phyloP scores from a whole-genome alignment of 2,113 vertebrate species.

The Pavo muticus region DNA sequence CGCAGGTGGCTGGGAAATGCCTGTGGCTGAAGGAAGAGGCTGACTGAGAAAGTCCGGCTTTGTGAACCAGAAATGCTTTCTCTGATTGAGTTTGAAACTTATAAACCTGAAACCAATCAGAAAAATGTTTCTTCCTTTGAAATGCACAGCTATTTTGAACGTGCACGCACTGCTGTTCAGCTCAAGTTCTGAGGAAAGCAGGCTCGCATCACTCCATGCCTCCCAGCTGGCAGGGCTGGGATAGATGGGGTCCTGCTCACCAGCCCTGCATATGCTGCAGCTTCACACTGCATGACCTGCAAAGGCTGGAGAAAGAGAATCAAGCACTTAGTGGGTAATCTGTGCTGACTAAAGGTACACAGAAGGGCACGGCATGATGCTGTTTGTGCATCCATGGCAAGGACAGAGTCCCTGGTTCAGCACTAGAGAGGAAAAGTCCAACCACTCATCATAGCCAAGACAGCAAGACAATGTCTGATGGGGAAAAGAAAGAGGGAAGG shows the following conservation, averaged over 20 bases:
- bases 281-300: neutral
- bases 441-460: neutral
- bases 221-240: neutral
- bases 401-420: neutral
- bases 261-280: neutral
- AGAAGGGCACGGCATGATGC: neutral
- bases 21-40: neutral
- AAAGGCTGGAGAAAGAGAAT: neutral
- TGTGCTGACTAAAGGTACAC: neutral
- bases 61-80: neutral
- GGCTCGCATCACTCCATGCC: fast-evolving
- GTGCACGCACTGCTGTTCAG: neutral
- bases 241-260: neutral
- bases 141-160: neutral
- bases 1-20: neutral
- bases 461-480: neutral
- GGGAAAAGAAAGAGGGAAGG: neutral
- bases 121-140: neutral
- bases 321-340: neutral
- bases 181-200: neutral
- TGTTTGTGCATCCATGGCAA: neutral
- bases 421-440: too few relatives aligned
- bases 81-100: slow-evolving; percentile 19
- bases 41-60: neutral
- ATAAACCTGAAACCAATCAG: slow-evolving; percentile 6